Percentiles rank a stretch among this genome's conserved stretches.
Conservation (phyloP, 2,888 invertebrate genomes). For the Eupithecia subfuscata region DNA sequence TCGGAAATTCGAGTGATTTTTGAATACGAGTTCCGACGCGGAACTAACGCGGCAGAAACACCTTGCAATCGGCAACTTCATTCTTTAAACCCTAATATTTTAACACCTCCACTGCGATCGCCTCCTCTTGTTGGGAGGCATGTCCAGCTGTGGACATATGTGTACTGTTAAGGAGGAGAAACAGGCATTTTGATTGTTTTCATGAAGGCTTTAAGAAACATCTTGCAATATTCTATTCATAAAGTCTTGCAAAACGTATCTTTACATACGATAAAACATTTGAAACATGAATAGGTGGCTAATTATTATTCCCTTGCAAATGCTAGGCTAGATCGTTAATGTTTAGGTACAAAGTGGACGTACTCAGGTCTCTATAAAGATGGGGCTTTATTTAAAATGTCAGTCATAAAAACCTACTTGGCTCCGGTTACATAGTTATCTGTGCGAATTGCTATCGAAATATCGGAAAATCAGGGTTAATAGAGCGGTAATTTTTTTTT, state of each 20-base stretch:
- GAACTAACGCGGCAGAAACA: too few species aligned
- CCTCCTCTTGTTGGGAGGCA: too few species aligned
- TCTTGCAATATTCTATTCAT: slow-evolving; percentile 37
- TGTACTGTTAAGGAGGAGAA: not conserved
- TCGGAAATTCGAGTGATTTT: too few species aligned
- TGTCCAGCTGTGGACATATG: too few species aligned
- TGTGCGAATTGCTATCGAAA: not conserved
- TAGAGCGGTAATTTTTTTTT: not conserved
- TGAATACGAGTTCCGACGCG: too few species aligned
- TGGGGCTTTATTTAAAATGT: not conserved
- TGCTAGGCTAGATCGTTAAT: slow-evolving; percentile 56
- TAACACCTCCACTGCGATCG: too few species aligned
- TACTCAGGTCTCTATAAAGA: slow-evolving; percentile 26
- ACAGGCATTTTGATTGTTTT: not conserved
- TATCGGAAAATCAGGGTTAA: not conserved
- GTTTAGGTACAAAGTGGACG: slow-evolving; percentile 49
- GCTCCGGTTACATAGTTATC: not conserved
- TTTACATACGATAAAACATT: slow-evolving; percentile 42
- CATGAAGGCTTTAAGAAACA: slow-evolving; percentile 9
- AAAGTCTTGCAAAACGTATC: slow-evolving; percentile 33
- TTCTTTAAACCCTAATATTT: too few species aligned
- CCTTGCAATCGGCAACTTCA: too few species aligned
- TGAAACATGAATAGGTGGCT: slow-evolving; percentile 45
- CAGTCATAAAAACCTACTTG: not conserved
- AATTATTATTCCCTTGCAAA: slow-evolving; percentile 58